phyloP scores from a whole-genome alignment of 2,113 vertebrate species.

The Pygoscelis adeliae region DNA sequence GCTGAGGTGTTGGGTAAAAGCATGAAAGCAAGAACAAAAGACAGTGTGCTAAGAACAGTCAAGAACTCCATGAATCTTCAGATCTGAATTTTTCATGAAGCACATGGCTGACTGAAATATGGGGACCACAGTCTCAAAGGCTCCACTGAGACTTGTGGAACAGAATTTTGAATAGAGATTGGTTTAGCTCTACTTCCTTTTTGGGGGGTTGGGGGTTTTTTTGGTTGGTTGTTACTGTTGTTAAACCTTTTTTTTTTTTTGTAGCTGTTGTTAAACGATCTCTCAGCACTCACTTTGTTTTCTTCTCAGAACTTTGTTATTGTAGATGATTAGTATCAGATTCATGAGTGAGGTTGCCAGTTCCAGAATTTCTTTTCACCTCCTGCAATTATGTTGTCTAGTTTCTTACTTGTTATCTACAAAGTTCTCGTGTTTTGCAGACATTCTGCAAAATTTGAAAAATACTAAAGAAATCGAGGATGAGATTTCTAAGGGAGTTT shows the following conservation, averaged over 20 bases:
- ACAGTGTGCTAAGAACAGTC: neutral
- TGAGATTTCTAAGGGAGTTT: neutral
- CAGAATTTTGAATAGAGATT: neutral
- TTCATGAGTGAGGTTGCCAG: neutral
- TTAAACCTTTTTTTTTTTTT: neutral
- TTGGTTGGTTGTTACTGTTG: neutral
- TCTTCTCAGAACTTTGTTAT: neutral
- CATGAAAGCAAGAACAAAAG: neutral
- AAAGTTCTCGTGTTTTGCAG: neutral
- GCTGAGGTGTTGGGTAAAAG: neutral
- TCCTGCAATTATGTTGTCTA: neutral
- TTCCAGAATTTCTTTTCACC: neutral
- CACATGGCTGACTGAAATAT: neutral
- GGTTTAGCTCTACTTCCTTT: neutral
- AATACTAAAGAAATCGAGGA: neutral
- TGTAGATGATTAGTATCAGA: neutral
- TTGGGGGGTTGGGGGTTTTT: fast-evolving
- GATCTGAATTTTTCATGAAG: neutral
- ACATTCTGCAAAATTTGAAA: neutral
- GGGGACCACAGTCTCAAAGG: neutral
- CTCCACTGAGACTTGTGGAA: neutral
- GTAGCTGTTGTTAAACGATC: neutral
- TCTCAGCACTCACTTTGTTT: neutral
- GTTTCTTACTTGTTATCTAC: neutral
- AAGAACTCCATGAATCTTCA: neutral